Percentiles rank a stretch among this genome's conserved stretches.
Evolutionary conservation across 2,797 vertebrate genomes (phyloP).

Genomic region (Acipenser transmontanus): DNA sequence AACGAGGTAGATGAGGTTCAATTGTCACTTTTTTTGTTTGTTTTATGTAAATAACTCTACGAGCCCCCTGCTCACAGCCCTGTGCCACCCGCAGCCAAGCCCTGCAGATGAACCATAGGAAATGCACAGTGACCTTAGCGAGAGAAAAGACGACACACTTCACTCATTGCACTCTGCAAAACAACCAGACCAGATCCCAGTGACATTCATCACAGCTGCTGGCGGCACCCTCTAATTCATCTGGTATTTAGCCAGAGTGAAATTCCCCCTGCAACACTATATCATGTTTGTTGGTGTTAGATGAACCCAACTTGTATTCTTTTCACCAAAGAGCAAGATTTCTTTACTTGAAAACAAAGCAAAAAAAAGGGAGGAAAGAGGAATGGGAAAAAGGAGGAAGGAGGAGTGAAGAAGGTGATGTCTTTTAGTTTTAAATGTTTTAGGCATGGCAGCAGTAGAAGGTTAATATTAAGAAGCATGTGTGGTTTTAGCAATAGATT

Average conservation of each 20-base stretch:
- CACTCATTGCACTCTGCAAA: slow-evolving; percentile 52
- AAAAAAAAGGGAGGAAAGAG: slow-evolving; percentile 31
- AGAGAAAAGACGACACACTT: slow-evolving; percentile 47
- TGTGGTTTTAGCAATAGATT: no score
- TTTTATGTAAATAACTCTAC: neutral
- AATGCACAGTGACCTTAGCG: slow-evolving; percentile 58
- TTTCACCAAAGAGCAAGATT: slow-evolving; percentile 43
- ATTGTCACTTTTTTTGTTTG: slow-evolving; percentile 47
- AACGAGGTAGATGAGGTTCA: neutral
- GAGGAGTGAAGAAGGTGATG: neutral
- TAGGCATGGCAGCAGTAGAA: no score
- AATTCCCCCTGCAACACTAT: slow-evolving; percentile 46
- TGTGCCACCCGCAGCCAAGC: slow-evolving; percentile 50
- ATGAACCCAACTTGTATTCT: slow-evolving; percentile 49
- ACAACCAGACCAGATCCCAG: slow-evolving; percentile 53
- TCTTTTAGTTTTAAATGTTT: no score
- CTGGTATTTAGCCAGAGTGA: slow-evolving; percentile 63
- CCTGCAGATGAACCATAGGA: slow-evolving; percentile 57
- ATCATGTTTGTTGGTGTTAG: slow-evolving; percentile 61
- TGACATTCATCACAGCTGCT: slow-evolving; percentile 64
- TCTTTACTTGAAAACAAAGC: slow-evolving; percentile 40
- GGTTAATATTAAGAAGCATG: no score
- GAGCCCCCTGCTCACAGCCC: neutral
- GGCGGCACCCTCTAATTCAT: slow-evolving; percentile 60
- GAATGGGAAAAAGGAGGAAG: neutral